These are phyloP conservation scores for Babylonia areolata DNA, from an alignment of 1,140 invertebrate genomes.

Conservation along the genomic window DNA sequence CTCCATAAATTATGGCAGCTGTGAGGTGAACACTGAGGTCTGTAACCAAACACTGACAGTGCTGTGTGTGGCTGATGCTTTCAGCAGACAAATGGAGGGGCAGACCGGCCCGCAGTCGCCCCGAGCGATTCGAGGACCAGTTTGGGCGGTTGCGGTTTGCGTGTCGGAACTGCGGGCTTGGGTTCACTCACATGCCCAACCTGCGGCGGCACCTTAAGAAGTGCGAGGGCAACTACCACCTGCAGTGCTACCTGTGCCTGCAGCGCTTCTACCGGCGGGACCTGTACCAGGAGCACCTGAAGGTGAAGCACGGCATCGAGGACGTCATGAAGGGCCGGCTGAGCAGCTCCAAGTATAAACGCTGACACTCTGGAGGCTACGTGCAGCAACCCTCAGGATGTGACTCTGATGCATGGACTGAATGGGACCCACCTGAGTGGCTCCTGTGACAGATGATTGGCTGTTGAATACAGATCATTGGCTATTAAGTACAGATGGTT, in stretches of 20 bases:
- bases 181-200: slow-evolving; percentile 38
- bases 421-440: too few species aligned
- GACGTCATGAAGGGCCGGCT: not conserved
- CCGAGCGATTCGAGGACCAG: not conserved
- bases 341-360: slow-evolving; percentile 4
- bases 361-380: too few species aligned
- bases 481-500: too few species aligned
- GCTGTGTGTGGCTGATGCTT: not conserved
- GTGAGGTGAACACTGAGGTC: not conserved
- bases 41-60: not conserved
- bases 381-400: too few species aligned
- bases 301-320: not conserved
- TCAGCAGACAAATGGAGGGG: not conserved
- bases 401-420: too few species aligned
- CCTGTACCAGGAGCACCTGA: slow-evolving; percentile 25
- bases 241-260: slow-evolving; percentile 36
- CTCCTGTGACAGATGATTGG: too few species aligned
- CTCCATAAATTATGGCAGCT: not conserved
- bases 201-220: slow-evolving; percentile 39
- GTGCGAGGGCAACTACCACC: slow-evolving; percentile 40
- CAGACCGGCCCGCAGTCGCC: not conserved
- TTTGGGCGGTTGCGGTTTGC: not conserved
- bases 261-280: slow-evolving; percentile 39
- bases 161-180: slow-evolving; percentile 30
- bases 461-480: too few species aligned